Evolutionary conservation across 2,888 invertebrate species (phyloP), one percentile per base, ranked within the genome.

Genomic region (Saturnia pavonia): DNA sequence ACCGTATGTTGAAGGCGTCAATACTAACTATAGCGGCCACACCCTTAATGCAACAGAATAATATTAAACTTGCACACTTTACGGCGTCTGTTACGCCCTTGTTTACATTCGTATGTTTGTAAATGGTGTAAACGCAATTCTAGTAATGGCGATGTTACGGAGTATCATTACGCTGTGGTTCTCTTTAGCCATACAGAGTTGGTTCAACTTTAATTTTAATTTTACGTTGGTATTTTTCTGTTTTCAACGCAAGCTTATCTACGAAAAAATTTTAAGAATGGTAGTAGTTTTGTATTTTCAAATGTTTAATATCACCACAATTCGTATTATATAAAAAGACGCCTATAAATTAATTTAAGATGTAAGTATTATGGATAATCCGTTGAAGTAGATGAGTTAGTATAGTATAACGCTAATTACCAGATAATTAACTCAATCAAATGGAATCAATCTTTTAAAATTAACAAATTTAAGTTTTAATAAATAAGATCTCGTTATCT

Each of bases 31-130:
- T 57, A 71, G 65, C 54, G 69, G 71, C 70, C 70, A 69, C 70
- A 67, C 73, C 69, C 68, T 69, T 34, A 51, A 66, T 67, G 54
- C 40, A 22, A 19, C 54, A 69, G 72, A 67, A 72, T 77, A 77
- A 78, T 80, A 78, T 77, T 78, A 77, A 77, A 81, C 73, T 80
- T 80, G 80, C 79, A 80, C 75, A 77, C 75, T 76, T 79, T 78
- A 74, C 77, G 80, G 79, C 75, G 80, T 76, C 76, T 75, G 72
- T 72, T 74, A 75, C 79, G 73, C 78, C 78, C 79, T 75, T 81
- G 76, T 81, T 79, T 78, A 77, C 69, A 69, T 74, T 69, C 65
- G 57, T 69, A 68, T 73, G 75, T 74, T 70, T 78, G 70, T 48
- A 65, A 48, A 65, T 42, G 25, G 25, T 22, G 51, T 66, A 70